Evolutionary conservation across 2,888 invertebrate genomes (phyloP).

Genomic region (Eremobia ochroleuca): DNA sequence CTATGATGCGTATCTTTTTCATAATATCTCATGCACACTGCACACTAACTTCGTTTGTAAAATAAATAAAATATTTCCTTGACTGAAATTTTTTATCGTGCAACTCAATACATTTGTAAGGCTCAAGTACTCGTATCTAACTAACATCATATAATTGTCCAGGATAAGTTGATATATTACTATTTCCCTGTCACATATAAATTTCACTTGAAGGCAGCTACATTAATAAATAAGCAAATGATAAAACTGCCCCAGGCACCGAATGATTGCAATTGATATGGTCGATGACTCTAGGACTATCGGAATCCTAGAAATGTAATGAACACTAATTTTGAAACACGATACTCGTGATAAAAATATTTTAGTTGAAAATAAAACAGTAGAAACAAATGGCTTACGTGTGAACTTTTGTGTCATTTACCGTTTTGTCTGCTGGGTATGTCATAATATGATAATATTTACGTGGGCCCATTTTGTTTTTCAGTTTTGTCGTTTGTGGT

Average conservation of each 20-base stretch:
- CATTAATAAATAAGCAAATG: slow-evolving; percentile 15
- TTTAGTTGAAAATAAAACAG: background rate
- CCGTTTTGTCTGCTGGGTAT: background rate
- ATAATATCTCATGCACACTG: background rate
- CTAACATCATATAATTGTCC: background rate
- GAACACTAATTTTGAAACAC: slow-evolving; percentile 13
- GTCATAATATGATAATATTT: background rate
- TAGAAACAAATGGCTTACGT: background rate
- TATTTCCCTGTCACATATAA: background rate
- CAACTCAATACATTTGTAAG: background rate
- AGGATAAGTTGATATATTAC: slow-evolving; percentile 6
- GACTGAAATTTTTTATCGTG: background rate
- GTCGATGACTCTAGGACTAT: slow-evolving; percentile 28
- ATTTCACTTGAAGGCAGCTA: background rate
- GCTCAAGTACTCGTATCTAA: background rate
- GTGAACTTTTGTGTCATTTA: slow-evolving; percentile 13
- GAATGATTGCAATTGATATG: slow-evolving; percentile 35
- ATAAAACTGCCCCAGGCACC: slow-evolving; percentile 10
- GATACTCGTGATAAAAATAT: slow-evolving; percentile 2
- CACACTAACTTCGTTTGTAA: background rate
- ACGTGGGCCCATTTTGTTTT: background rate
- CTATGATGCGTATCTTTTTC: background rate
- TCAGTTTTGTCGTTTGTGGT: background rate
- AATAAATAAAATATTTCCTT: background rate
- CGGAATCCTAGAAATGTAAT: slow-evolving; percentile 5